phyloP scores from a whole-genome alignment of 1,140 invertebrate genomes.

The Rhyacophila brunnea region DNA sequence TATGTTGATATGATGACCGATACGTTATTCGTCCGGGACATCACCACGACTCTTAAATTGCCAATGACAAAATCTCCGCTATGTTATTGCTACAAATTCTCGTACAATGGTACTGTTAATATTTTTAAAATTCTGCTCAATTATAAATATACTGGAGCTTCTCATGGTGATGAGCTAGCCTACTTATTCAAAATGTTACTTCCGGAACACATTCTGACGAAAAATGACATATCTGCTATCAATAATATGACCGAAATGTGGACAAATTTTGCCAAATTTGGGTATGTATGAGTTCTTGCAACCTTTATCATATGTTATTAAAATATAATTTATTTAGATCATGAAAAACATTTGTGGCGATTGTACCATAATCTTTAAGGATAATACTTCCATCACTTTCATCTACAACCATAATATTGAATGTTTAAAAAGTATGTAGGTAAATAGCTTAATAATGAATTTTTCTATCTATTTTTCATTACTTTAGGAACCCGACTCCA shows the following conservation, averaged over 20 bases:
- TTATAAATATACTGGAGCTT: background rate
- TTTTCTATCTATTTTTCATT: too few relatives aligned
- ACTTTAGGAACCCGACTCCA: slow-evolving; percentile 14
- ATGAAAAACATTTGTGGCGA: too few relatives aligned
- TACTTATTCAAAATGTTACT: background rate
- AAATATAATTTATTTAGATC: too few relatives aligned
- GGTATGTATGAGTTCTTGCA: too few relatives aligned
- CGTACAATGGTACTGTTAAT: background rate
- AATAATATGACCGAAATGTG: slow-evolving; percentile 49
- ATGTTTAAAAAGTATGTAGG: too few relatives aligned
- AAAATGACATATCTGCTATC: slow-evolving; percentile 41
- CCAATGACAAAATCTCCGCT: background rate
- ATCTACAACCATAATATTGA: too few relatives aligned
- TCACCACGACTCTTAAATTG: background rate
- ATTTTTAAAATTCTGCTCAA: background rate
- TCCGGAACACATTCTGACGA: slow-evolving; percentile 14
- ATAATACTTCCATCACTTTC: too few relatives aligned
- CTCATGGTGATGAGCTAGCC: background rate
- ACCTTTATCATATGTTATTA: too few relatives aligned
- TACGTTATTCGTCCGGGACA: background rate
- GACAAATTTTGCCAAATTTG: slow-evolving; percentile 43
- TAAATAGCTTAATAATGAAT: too few relatives aligned
- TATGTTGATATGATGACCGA: background rate
- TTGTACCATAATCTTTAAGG: too few relatives aligned
- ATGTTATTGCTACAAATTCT: background rate